phyloP scores from a whole-genome alignment of 2,797 vertebrate species.

The Distichodus sexfasciatus region DNA sequence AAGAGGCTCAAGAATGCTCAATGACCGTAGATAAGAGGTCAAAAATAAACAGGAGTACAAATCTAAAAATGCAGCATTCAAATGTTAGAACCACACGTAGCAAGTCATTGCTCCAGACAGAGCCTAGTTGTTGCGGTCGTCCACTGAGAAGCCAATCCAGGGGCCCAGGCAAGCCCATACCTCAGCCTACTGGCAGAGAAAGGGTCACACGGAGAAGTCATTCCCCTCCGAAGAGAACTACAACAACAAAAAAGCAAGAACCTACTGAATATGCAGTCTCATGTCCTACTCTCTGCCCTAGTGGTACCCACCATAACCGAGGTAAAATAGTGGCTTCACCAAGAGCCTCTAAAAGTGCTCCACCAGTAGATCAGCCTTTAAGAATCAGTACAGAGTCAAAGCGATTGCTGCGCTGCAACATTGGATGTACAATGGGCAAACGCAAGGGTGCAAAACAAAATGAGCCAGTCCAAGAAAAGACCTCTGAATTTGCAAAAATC shows the following conservation, averaged over 20 bases:
- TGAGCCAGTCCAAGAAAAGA: slow-evolving; percentile 23
- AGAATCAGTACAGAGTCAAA: slow-evolving; percentile 32
- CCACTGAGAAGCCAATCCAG: slow-evolving; percentile 20
- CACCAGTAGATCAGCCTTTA: slow-evolving; percentile 31
- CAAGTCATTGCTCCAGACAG: slow-evolving; percentile 55
- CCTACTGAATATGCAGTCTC: slow-evolving; percentile 64
- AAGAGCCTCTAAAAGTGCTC: slow-evolving; percentile 20
- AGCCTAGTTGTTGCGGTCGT: background rate
- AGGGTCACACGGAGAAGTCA: slow-evolving; percentile 10
- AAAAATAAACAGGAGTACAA: slow-evolving; percentile 46
- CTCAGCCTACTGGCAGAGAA: slow-evolving; percentile 52
- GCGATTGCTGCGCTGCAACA: slow-evolving; percentile 29
- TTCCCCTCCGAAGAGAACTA: slow-evolving; percentile 51
- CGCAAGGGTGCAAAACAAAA: slow-evolving; percentile 27
- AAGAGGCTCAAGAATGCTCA: slow-evolving; percentile 50
- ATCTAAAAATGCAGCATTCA: slow-evolving; percentile 49
- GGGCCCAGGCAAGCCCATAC: slow-evolving; percentile 23
- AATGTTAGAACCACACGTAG: slow-evolving; percentile 71
- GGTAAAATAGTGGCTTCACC: slow-evolving; percentile 21
- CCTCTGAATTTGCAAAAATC: background rate
- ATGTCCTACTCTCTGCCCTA: slow-evolving; percentile 36
- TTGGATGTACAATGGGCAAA: slow-evolving; percentile 27
- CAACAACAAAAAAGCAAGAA: slow-evolving; percentile 68
- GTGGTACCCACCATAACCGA: background rate
- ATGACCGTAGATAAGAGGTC: slow-evolving; percentile 33